phyloP scores from a whole-genome alignment of 2,888 invertebrate genomes.

The Standfussiana lucernea region DNA sequence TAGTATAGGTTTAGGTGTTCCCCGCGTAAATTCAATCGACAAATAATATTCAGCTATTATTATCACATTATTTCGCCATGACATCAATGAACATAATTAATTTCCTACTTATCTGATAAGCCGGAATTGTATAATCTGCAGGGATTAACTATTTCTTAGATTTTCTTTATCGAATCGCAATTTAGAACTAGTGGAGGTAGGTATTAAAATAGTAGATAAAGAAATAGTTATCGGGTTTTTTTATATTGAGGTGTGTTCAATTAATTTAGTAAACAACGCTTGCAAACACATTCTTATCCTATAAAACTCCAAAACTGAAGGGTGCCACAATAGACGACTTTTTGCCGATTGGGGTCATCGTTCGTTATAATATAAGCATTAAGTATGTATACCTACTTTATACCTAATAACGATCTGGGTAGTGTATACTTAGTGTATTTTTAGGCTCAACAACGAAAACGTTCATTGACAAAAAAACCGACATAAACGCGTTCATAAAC shows the following conservation, averaged over 20 bases:
- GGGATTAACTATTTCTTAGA: slow-evolving; percentile 60
- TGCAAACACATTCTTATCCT: background rate
- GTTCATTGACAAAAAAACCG: too few species aligned
- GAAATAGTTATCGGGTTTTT: background rate
- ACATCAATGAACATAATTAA: slow-evolving; percentile 9
- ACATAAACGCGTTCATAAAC: too few species aligned
- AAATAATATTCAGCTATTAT: background rate
- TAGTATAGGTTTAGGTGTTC: background rate
- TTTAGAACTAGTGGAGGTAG: slow-evolving; percentile 20
- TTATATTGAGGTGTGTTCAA: background rate
- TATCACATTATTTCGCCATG: slow-evolving; percentile 14
- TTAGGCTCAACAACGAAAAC: too few species aligned
- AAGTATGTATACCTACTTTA: too few species aligned
- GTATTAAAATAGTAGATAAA: slow-evolving; percentile 26
- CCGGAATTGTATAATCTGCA: slow-evolving; percentile 42
- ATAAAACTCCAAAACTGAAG: too few species aligned
- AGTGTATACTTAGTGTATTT: too few species aligned
- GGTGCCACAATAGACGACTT: too few species aligned
- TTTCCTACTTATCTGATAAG: slow-evolving; percentile 46
- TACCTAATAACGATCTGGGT: too few species aligned
- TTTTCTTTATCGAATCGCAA: slow-evolving; percentile 57
- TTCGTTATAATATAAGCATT: too few species aligned
- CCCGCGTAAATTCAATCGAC: background rate
- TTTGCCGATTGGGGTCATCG: too few species aligned
- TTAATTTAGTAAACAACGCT: background rate